Base-by-base conservation (phyloP, 2,113 vertebrate genomes). In the Galbula dea region DNA sequence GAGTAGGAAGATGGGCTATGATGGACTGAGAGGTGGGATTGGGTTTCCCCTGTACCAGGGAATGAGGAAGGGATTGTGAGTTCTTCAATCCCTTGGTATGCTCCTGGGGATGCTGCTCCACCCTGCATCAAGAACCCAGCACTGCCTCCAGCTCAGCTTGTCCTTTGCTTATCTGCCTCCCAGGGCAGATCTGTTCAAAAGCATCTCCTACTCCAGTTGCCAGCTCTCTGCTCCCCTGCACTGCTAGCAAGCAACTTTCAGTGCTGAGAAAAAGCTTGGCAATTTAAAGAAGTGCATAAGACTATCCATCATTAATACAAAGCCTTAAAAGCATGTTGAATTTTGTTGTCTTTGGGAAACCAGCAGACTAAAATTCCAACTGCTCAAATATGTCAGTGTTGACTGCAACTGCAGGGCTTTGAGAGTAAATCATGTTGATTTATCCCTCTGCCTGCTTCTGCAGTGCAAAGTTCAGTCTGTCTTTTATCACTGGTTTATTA, bases 351-450 rank as follows among this genome's bases (percentile, higher is more conserved):
- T 87, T 83, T 0, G 0, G 61, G 72, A 92, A 94, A 66, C 7
- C 57, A 72, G 78, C 79, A 80, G 79, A 61, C 52, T 68, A 52
- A 88, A 88, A 83, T 91, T 89, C 82, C 87, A 95, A 82, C 71
- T 95, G 78, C 59, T 81, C 51, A 83, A 89, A 86, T 52, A 57
- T 37, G 59, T 46, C 76, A 83, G 72, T 0, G 0, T 30, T 61
- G 78, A 61, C 59, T 74, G 72, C 79, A 74, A 32, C 63, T 77
- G 62, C 67, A 71, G 65, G 65, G 30, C 20, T 65, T 39, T 14
- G 39, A 63, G 52, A 48, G 36, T 22, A 52, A 78, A 61, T 29
- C 0, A 0, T 3, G 0, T 11, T 63, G 76, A 67, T 94, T 80
- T 59, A 21, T 11, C 12, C 20, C 12, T 52, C 75, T 82, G 62